Evolutionary conservation across 2,888 invertebrate species (phyloP).

Genomic region (Eugnorisma glareosa): DNA sequence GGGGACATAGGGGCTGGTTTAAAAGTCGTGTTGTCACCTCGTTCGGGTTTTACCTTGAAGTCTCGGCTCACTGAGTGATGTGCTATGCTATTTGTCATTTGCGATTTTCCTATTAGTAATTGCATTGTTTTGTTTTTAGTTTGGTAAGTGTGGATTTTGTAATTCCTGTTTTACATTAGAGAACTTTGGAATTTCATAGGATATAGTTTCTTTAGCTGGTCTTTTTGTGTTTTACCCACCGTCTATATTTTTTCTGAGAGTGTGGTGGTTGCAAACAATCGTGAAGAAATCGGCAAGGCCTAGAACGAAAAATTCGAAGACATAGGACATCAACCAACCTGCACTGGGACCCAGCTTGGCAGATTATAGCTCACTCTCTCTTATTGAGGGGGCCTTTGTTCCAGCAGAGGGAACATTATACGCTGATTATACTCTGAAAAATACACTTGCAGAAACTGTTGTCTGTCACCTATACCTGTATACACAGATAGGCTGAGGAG

Average conservation of each 20-base stretch:
- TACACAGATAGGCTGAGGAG: too few species aligned
- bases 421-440: too few species aligned
- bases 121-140: constrained; percentile 8
- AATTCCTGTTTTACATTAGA: background rate
- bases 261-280: background rate
- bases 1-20: constrained; percentile 45
- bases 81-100: constrained; percentile 21
- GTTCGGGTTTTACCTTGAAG: constrained; percentile 47
- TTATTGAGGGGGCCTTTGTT: too few species aligned
- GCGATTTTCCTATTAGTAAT: constrained; percentile 37
- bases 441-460: too few species aligned
- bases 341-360: background rate
- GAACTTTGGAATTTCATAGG: background rate
- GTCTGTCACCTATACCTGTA: too few species aligned
- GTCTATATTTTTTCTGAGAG: background rate
- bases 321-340: background rate
- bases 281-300: background rate
- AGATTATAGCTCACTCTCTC: too few species aligned
- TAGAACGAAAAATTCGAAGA: background rate
- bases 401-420: too few species aligned
- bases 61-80: constrained; percentile 11
- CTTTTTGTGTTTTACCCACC: background rate
- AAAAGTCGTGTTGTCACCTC: constrained; percentile 14
- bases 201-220: background rate
- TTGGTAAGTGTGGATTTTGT: background rate